Evolutionary conservation across 2,888 invertebrate genomes (phyloP).

Genomic region (Willowsia nigromaculata): DNA sequence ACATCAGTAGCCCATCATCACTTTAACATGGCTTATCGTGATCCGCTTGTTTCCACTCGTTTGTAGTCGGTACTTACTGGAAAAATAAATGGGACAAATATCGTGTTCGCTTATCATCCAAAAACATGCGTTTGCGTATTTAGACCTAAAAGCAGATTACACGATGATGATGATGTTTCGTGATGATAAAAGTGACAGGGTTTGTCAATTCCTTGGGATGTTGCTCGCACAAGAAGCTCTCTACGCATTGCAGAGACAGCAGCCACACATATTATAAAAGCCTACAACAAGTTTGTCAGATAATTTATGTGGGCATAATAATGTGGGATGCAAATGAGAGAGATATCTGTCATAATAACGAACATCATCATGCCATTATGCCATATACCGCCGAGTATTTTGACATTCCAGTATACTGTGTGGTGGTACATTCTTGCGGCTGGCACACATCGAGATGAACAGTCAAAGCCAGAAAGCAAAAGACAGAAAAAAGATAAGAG

Average conservation of each 20-base stretch:
- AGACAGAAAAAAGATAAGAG: background rate
- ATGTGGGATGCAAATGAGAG: constrained; percentile 8
- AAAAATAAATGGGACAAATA: constrained; percentile 5
- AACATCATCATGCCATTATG: background rate
- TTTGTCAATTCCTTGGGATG: constrained; percentile 5
- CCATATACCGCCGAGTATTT: no score
- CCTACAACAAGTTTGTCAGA: background rate
- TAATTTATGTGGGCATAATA: background rate
- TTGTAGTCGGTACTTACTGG: background rate
- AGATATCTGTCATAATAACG: constrained; percentile 24
- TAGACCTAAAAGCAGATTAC: background rate
- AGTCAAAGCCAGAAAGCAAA: background rate
- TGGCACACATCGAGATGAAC: background rate
- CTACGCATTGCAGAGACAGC: no score
- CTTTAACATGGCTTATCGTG: background rate
- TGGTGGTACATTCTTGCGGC: background rate
- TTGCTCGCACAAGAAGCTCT: background rate
- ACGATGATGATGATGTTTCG: constrained; percentile 2
- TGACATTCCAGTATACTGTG: constrained; percentile 21
- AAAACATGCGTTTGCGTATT: background rate
- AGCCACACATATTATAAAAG: background rate
- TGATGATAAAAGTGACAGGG: constrained; percentile 20
- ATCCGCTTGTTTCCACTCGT: background rate
- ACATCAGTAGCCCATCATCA: no score
- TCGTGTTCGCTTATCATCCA: background rate